Conservation (phyloP, 2,113 vertebrate species). For the Phyllostomus discolor region DNA sequence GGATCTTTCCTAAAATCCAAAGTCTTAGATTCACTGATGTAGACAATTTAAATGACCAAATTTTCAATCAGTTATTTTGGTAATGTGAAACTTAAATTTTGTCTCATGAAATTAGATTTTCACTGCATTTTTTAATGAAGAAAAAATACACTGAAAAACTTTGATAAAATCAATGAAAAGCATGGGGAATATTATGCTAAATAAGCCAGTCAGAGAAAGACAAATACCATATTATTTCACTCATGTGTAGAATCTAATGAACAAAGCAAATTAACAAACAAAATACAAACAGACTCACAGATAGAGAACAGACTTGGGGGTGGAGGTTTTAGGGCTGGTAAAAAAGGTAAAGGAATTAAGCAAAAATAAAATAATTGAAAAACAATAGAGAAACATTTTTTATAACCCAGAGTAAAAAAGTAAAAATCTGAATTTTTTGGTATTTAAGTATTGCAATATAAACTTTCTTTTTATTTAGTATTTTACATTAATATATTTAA, state of each 20-base stretch:
- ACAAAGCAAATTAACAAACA: not conserved
- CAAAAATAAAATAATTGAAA: not conserved
- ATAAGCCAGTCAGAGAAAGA: not conserved
- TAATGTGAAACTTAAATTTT: constrained; percentile 28
- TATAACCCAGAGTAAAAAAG: not conserved
- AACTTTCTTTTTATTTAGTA: not conserved
- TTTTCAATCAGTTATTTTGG: not conserved
- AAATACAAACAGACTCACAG: not conserved
- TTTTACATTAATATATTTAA: not conserved
- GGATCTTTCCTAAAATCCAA: not conserved
- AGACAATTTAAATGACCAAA: not conserved
- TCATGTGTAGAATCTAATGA: not conserved
- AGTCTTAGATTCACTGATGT: not conserved
- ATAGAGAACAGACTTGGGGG: not conserved
- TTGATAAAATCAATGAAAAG: not conserved
- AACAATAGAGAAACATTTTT: not conserved
- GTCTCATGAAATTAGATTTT: not conserved
- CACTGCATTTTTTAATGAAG: not conserved
- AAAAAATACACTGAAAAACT: not conserved
- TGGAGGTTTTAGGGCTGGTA: not conserved
- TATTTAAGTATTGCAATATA: not conserved
- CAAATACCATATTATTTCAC: not conserved
- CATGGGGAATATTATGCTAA: not conserved
- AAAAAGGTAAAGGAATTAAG: not conserved
- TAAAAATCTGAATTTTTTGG: not conserved